Base-by-base conservation (phyloP, 1,140 invertebrate species). In the Drosophila equinoxialis region DNA sequence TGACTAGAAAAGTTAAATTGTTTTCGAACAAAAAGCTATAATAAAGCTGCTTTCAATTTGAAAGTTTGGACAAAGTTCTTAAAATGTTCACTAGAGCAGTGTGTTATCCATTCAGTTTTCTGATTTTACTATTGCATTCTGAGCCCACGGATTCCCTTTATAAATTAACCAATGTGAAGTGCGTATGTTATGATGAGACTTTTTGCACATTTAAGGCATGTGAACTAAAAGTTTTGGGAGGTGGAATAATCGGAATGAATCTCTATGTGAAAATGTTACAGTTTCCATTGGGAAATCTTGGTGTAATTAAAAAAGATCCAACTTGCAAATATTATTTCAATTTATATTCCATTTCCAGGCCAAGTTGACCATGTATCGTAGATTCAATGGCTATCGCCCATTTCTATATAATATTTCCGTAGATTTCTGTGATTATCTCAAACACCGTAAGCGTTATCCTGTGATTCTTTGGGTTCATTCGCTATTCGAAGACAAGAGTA, bases 361-460 rank as follows among this genome's bases (percentile, higher is more conserved):
- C 45, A 51, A 7, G 10, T 8, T 51, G 45, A 51, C 17, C 17
- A 51, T 23, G 45, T 51, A 11, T 51, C 45, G 45, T 1, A 51
- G 20, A 23, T 51, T n/a, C n/a, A n/a, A n/a, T n/a, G n/a, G n/a
- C n/a, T n/a, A n/a, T n/a, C n/a, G n/a, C n/a, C 26, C 54, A 57
- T 57, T 57, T 33, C 13, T 57, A 6, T 57, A 57, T 33, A 57
- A 57, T 7, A 33, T 11, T n/a, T 57, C 26, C n/a, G 1, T 57
- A 5, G 13, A 57, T 14, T 57, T 57, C 13, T 57, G 26, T 57
- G 23, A 57, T 57, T 57, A 57, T 57, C 26, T 57, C 6, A 26
- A 33, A 6, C 7, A 57, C n/a, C 26, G 23, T 2, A 33, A 20
- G 1, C 54, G 26, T 13, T 57, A 57, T 33, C 54, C 13, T 0